Evolutionary conservation across 2,113 vertebrate genomes (phyloP).

Genomic region (Paradisaea rubra): DNA sequence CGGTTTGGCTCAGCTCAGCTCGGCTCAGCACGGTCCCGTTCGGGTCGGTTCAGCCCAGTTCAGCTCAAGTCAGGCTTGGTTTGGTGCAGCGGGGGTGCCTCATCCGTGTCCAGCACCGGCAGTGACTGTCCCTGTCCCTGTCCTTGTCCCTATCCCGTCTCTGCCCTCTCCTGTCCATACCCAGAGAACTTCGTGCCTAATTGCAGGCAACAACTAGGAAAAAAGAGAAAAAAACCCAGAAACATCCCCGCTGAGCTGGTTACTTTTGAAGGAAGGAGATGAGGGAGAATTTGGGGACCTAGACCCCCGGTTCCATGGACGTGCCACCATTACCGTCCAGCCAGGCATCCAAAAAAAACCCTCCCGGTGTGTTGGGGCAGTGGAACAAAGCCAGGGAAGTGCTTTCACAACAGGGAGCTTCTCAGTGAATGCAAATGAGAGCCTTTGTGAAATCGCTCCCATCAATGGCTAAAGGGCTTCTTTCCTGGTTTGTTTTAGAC

Average conservation of each 20-base stretch:
- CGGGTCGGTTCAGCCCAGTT: background rate
- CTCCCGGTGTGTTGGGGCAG: background rate
- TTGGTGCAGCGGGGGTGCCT: background rate
- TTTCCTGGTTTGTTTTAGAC: background rate
- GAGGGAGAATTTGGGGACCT: too few species aligned
- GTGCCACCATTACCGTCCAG: rapidly evolving
- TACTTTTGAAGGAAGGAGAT: background rate
- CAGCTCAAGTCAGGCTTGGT: background rate
- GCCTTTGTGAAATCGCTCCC: background rate
- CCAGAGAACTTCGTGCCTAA: background rate
- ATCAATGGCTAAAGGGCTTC: background rate
- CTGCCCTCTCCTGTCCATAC: background rate
- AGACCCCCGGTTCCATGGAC: background rate
- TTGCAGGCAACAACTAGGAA: background rate
- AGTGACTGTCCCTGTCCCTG: background rate
- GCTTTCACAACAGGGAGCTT: background rate
- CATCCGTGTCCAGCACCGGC: rapidly evolving
- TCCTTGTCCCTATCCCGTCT: background rate
- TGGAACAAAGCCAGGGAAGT: background rate
- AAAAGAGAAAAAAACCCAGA: rapidly evolving
- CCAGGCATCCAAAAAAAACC: background rate
- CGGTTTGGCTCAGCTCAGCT: background rate
- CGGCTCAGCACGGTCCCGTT: background rate
- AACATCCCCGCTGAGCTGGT: background rate
- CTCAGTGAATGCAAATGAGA: background rate